These are phyloP conservation scores for Gopherus evgoodei DNA, from an alignment of 2,113 vertebrate species.

Conservation along the genomic window DNA sequence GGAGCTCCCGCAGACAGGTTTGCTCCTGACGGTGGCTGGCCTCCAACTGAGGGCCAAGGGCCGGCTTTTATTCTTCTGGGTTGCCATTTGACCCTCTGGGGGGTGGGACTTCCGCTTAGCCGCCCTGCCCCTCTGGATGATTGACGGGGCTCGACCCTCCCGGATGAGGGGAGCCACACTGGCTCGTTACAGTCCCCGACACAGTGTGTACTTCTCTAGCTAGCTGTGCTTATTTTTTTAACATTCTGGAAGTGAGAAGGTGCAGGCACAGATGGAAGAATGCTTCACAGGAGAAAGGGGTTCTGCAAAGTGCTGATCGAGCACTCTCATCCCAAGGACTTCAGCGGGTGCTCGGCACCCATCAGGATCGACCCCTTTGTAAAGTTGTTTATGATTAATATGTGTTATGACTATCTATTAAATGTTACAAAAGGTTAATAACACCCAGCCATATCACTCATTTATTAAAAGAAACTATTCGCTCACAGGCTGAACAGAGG, in stretches of 20 bases:
- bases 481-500: slow-evolving; percentile 51
- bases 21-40: too few species aligned
- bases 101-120: too few species aligned
- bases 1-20: too few species aligned
- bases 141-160: too few species aligned
- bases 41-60: too few species aligned
- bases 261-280: background rate
- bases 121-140: too few species aligned
- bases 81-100: too few species aligned
- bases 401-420: slow-evolving; percentile 72
- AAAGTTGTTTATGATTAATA: slow-evolving; percentile 67
- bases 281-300: slow-evolving; percentile 21
- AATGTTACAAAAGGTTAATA: slow-evolving; percentile 73
- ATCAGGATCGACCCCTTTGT: slow-evolving; percentile 40
- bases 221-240: background rate
- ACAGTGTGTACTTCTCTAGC: background rate
- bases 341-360: background rate
- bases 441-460: slow-evolving; percentile 61
- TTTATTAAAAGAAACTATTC: slow-evolving; percentile 73
- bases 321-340: background rate
- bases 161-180: too few species aligned
- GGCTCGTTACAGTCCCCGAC: too few species aligned
- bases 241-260: background rate
- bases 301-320: background rate
- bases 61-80: too few species aligned